Base-by-base conservation (phyloP, 35 echinoderm and acorn worm genomes). In the Apostichopus japonicus region DNA sequence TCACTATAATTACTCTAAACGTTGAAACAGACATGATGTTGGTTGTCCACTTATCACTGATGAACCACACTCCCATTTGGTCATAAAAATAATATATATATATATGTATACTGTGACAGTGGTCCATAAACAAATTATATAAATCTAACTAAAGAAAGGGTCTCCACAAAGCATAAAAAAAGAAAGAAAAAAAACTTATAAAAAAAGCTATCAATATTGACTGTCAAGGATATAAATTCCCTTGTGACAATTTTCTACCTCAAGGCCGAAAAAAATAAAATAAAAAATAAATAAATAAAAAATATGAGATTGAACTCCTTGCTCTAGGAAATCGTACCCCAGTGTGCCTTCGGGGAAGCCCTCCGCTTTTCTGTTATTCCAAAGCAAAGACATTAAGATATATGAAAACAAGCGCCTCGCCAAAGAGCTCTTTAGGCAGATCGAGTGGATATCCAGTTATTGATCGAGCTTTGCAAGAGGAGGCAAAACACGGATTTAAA, bases 371-470 rank as follows among this genome's bases (percentile, higher is more conserved):
- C 53, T 84, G 81, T 84, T 84, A 23, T 57, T 24, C 19, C 54
- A 57, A 84, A 17, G 53, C 53, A 53, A 57, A 59, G 55, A 22
- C 53, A 6, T 57, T 57, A 84, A 84, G n/a, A 17, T 22, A 6
- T 84, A 84, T 84, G 6, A 84, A 84, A 84, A 84, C 56, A 84
- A 57, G 81, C 17, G 19, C 54, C 56, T 58, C 19, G 81, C 81
- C 56, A 23, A 84, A 57, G 81, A 58, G 53, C 81, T 84, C 81
- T 84, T 75, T 58, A 84, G 54, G 81, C 27, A 10, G 54, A 57
- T 84, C 56, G 57, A 84, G 55, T 57, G 54, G 81, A 84, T 58
- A 84, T 84, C 81, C 81, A 84, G 81, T 84, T 84, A 84, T 84
- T 84, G 81, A 84, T 84, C 81, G n/a, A 21, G 81, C 54, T 84